Evolutionary conservation across 2,113 vertebrate species (phyloP).

Genomic region (Martes martes): DNA sequence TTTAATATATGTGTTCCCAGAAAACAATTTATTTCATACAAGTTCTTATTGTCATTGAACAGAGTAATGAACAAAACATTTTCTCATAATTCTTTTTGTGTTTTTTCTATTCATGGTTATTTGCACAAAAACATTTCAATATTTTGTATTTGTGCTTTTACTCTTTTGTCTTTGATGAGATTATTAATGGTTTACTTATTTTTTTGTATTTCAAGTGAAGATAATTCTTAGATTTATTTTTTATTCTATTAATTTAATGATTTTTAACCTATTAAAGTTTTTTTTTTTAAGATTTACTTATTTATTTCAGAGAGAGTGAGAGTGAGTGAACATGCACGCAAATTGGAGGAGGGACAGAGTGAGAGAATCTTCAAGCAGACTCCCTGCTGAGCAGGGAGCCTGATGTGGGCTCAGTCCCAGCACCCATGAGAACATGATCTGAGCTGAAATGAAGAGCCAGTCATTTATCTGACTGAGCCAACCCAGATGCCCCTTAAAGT

Average conservation of each 20-base stretch:
- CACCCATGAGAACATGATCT: neutral
- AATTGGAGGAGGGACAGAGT: neutral
- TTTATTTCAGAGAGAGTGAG: neutral
- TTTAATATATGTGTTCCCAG: neutral
- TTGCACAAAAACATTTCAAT: neutral
- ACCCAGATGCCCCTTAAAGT: neutral
- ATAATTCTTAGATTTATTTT: neutral
- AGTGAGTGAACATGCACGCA: neutral
- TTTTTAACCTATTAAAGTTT: neutral
- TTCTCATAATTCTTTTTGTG: neutral
- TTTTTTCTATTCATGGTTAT: neutral
- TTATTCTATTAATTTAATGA: neutral
- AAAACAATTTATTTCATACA: neutral
- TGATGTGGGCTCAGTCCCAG: neutral
- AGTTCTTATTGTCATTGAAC: neutral
- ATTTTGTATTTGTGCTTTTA: neutral
- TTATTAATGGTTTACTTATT: neutral
- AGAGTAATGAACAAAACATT: neutral
- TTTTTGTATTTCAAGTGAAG: neutral
- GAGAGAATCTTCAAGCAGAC: neutral
- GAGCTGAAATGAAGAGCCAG: neutral
- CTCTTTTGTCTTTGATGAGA: neutral
- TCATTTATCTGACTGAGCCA: neutral
- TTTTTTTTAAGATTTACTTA: neutral
- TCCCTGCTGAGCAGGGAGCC: neutral